phyloP scores from a whole-genome alignment of 1,140 invertebrate species.

The Drosophila mojavensis region DNA sequence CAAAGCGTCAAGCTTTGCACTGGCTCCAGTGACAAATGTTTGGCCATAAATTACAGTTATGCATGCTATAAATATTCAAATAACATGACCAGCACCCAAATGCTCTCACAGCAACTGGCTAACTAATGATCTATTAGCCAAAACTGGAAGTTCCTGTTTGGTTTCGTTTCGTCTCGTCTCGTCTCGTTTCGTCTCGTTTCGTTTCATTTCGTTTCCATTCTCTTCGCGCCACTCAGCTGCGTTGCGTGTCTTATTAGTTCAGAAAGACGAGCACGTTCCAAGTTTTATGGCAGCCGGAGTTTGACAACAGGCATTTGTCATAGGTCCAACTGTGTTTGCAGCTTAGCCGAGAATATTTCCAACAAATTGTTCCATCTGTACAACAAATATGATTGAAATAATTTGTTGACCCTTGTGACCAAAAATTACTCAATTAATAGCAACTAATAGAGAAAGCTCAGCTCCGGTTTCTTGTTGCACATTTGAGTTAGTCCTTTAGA shows the following conservation, averaged over 20 bases:
- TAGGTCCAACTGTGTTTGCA: slow-evolving; percentile 7
- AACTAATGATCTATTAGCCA: slow-evolving; percentile 79
- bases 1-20: slow-evolving; percentile 24
- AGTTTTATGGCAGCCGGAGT: slow-evolving; percentile 71
- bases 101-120: slow-evolving; percentile 61
- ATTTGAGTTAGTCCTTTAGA: not conserved
- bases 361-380: slow-evolving; percentile 63
- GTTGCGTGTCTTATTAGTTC: slow-evolving; percentile 72
- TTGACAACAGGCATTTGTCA: slow-evolving; percentile 61
- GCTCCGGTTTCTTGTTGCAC: not conserved
- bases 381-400: slow-evolving; percentile 63
- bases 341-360: slow-evolving; percentile 44
- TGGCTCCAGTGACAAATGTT: slow-evolving; percentile 63
- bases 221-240: slow-evolving; percentile 48
- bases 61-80: slow-evolving; percentile 81
- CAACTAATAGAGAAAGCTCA: not conserved
- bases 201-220: slow-evolving; percentile 8
- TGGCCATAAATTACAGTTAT: slow-evolving; percentile 75
- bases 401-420: slow-evolving; percentile 47
- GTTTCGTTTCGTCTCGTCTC: not conserved
- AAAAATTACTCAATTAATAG: slow-evolving; percentile 28
- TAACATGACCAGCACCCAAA: slow-evolving; percentile 55
- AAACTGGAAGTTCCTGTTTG: slow-evolving; percentile 43
- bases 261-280: slow-evolving; percentile 68
- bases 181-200: not conserved